Evolutionary conservation across 2,113 vertebrate genomes (phyloP), one percentile per base, ranked within the genome.

Genomic region (Phrynosoma platyrhinos): DNA sequence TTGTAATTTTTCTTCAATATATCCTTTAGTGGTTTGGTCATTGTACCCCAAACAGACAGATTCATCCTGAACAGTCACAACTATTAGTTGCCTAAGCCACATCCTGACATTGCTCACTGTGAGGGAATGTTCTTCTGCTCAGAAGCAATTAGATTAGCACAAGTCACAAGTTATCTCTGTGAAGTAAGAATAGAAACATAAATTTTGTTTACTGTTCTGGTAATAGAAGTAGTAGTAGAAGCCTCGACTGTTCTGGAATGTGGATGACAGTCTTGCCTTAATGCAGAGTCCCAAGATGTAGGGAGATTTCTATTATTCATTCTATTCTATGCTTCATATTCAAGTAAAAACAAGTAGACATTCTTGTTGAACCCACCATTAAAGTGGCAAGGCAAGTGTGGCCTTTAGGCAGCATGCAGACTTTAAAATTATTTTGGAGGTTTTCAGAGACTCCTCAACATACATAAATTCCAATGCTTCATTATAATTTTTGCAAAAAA

Each of bases 181-280:
- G 32, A 62, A 62, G 53, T 76, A 75, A 62, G 32, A 76, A 84
- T 40, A 75, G 53, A 84, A 84, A 62, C n/a, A 84, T 75, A 40
- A 23, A 36, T 85, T 82, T 75, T 76, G 72, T 62, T 85, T 27
- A 47, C 18, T 9, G 10, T 55, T 85, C 32, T 42, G n/a, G n/a
- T n/a, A n/a, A n/a, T n/a, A n/a, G n/a, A n/a, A 64, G 53, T 75
- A 75, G 83, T 18, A 58, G 71, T 58, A 62, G 75, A 75, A 69
- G 40, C 69, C 27, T 68, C 23, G 3, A 20, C 30, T 71, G 27
- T 72, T 72, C 42, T 55, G 27, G 30, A 84, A 76, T 6, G 2
- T 36, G 36, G 36, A 36, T 36, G 36, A 36, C 36, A 36, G 36
- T 36, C 36, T 36, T 36, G 36, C 36, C 36, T 36, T 36, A 36